Evolutionary conservation across 1,140 invertebrate species (phyloP).

Genomic region (Limonius californicus): DNA sequence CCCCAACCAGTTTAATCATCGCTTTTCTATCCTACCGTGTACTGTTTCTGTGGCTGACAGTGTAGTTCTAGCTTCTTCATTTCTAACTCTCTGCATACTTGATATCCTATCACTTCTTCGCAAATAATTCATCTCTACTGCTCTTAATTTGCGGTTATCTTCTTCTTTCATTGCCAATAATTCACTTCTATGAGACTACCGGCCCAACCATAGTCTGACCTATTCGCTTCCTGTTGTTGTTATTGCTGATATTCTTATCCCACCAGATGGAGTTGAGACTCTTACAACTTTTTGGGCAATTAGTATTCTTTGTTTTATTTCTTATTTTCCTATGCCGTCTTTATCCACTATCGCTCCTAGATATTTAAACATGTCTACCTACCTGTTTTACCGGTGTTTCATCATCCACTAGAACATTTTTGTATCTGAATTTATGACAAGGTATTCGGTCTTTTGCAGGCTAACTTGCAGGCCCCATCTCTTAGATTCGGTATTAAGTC

Average conservation of each 20-base stretch:
- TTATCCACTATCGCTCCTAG: not conserved
- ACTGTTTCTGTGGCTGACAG: constrained; percentile 9
- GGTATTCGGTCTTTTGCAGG: too few species aligned
- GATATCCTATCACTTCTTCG: constrained; percentile 7
- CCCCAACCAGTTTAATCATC: not conserved
- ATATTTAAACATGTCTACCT: not conserved
- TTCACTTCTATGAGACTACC: constrained; percentile 8
- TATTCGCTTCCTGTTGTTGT: constrained; percentile 21
- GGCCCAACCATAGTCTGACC: not conserved
- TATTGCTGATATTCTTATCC: constrained; percentile 22
- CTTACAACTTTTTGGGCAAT: constrained; percentile 20
- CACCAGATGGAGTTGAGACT: constrained; percentile 25
- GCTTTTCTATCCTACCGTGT: not conserved
- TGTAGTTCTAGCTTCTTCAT: constrained; percentile 7
- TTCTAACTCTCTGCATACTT: not conserved
- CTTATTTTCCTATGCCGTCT: constrained; percentile 5
- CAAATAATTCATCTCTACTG: constrained; percentile 4
- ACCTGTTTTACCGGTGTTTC: too few species aligned
- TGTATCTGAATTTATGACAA: too few species aligned
- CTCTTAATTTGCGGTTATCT: not conserved
- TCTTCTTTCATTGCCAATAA: not conserved
- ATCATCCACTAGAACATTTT: too few species aligned
- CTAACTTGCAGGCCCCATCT: too few species aligned
- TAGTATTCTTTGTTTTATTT: constrained; percentile 18
- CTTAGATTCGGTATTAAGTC: too few species aligned